Evolutionary conservation across 2,888 invertebrate genomes (phyloP), one percentile per base, ranked within the genome.

Genomic region (Polymixis flavicincta): DNA sequence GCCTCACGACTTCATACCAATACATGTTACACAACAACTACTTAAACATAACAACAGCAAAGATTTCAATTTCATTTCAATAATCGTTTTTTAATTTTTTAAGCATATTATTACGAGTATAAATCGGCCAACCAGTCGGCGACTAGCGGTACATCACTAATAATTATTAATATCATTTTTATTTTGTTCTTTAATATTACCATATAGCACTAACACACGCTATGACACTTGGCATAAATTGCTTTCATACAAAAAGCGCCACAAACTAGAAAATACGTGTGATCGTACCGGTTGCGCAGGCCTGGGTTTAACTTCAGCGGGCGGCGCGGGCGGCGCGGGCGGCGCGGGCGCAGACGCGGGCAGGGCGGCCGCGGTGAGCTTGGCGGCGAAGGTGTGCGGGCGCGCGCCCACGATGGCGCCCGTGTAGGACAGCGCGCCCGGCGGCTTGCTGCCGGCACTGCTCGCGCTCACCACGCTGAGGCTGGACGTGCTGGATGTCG

Each of bases 371-470:
- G 97, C 95, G 93, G 94, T 97, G 74, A 98, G 96, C 93, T 98
- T 98, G 74, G 98, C 98, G 28, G 98, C 98, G 94, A 98, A 98
- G 2, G 98, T 97, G 94, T 97, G 97, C 66, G 97, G 97, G n/a
- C 97, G 96, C 71, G 97, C 96, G 86, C 97, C 97, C 74, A 97
- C 96, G 28, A 97, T 96, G 55, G 97, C 96, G 78, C 96, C 94
- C 74, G 96, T 94, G 88, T 97, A 95, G 71, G 97, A 96, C 28
- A 97, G 92, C 50, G 97, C 95, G 85, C 94, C 94, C 3, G 71
- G 14, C 0, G 71, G 55, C 83, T 95, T 90, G 66, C 90, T 76
- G 69, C 74, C 74, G 75, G 79, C 17, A 45, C 89, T 42, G 93
- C 93, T 84, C 92, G 93, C 28, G 80, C 74, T 45, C 71, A 63